Evolutionary conservation across 2,888 invertebrate genomes (phyloP).

Genomic region (Aspidiotus destructor): DNA sequence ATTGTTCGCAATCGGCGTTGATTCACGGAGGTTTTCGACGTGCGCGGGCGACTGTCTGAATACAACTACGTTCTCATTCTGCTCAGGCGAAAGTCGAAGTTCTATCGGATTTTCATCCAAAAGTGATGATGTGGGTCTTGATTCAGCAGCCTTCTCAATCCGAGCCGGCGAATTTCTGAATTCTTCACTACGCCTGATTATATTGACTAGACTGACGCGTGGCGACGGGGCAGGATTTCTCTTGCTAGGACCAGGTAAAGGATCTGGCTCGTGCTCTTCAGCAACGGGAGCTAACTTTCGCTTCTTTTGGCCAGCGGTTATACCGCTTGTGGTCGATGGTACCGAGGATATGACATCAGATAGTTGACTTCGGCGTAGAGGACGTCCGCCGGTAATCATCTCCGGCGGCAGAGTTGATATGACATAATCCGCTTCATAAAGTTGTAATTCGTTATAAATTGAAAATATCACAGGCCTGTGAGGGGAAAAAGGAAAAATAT

Average conservation of each 20-base stretch:
- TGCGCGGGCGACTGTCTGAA: background rate
- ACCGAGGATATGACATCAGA: conserved; percentile 22
- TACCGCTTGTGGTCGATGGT: conserved; percentile 3
- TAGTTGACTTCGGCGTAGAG: conserved; percentile 21
- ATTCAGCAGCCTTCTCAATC: background rate
- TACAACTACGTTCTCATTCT: background rate
- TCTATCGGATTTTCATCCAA: background rate
- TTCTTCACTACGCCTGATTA: background rate
- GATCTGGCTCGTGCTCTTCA: background rate
- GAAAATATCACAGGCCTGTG: conserved; percentile 63
- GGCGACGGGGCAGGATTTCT: background rate
- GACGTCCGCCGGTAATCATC: conserved; percentile 24
- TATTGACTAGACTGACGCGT: conserved; percentile 8
- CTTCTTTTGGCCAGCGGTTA: conserved; percentile 1
- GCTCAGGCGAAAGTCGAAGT: background rate
- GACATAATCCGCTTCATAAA: conserved; percentile 70
- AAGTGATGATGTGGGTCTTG: background rate
- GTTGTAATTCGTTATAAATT: conserved; percentile 53
- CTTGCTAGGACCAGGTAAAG: background rate
- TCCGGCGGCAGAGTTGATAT: conserved; percentile 55
- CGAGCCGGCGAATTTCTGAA: background rate
- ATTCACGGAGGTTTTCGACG: no score
- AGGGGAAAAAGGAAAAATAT: conserved; percentile 35
- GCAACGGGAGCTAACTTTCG: conserved; percentile 10
- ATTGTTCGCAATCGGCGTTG: no score